Evolutionary conservation across 2,113 vertebrate genomes (phyloP), one percentile per base, ranked within the genome.

Genomic region (Microcebus jonahi): DNA sequence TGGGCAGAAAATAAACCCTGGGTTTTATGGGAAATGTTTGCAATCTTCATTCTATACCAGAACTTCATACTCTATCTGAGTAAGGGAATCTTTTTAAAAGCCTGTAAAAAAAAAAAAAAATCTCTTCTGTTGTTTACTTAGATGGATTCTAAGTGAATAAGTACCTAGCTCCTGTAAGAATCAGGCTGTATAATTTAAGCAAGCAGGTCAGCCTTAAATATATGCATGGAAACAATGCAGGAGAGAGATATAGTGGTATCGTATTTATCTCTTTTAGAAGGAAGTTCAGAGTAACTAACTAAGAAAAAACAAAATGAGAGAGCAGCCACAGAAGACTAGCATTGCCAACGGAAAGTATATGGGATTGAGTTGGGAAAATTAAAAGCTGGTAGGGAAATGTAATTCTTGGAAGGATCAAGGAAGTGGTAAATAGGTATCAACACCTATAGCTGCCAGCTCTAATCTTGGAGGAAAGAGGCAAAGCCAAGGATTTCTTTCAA

Each of bases 1-100:
- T 9, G 6, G 27, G 88, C 94, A 96, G 97, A 95, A 98, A 97
- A 98, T 90, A 97, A 98, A 98, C 95, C 8, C 14, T 71, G 34
- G 18, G 45, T 97, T 98, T 98, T 96, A 97, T 70, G 82, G 94
- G 61, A 88, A 94, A 57, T 13, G 36, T 96, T 90, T 79, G 88
- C 91, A 88, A 57, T 94, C 88, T 34, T 14, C 68, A 71, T 83
- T 93, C 34, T 71, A 42, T 23, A 76, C 63, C 42, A 87, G 81
- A 70, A 88, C 39, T 83, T 95, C 63, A 73, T 48, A 65, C 68
- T 77, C 68, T 57, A 34, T 93, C 36, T 96, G 50, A 53, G 50
- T 83, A 73, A 96, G 23, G 89, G 21, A 86, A 15, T 31, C 79
- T 71, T 86, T 94, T 53, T 45, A 83, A 95, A 96, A 77, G 23